Conservation (phyloP, 2,888 invertebrate genomes). For the Caenorhabditis sp. region DNA sequence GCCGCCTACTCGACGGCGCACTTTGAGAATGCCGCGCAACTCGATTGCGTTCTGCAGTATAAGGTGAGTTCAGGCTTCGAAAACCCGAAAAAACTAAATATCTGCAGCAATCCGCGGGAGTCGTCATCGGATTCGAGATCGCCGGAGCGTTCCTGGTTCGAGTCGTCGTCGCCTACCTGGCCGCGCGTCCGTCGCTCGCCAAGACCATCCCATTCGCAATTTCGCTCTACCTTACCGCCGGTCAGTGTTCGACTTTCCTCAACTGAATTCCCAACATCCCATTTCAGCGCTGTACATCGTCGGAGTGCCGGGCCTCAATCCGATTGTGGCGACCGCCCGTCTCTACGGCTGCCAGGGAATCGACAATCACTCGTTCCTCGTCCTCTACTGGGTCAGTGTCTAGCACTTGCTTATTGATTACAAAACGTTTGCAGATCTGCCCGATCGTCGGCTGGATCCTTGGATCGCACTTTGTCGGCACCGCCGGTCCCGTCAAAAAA, state of each 20-base stretch:
- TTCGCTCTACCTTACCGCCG: conserved; percentile 63
- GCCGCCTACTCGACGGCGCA: conserved; percentile 67
- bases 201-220: conserved; percentile 64
- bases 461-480: conserved; percentile 34
- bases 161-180: conserved; percentile 53
- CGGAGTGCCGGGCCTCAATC: conserved; percentile 78
- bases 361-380: conserved; percentile 71
- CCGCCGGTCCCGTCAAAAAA: conserved; percentile 15
- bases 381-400: conserved; percentile 72
- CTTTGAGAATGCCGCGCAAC: conserved; percentile 55
- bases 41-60: conserved; percentile 69
- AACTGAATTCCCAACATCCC: background rate
- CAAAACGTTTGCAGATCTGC: conserved; percentile 45
- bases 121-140: conserved; percentile 67
- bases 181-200: conserved; percentile 39
- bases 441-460: conserved; percentile 53
- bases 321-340: conserved; percentile 72
- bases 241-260: too few relatives aligned
- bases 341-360: conserved; percentile 74
- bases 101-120: conserved; percentile 56
- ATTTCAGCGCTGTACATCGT: conserved; percentile 70
- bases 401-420: too few relatives aligned
- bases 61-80: conserved; percentile 67
- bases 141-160: conserved; percentile 67
- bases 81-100: background rate